Percentiles rank a stretch among this genome's conserved stretches.
phyloP scores from a whole-genome alignment of 2,888 invertebrate species.

The Calameuta filiformis region DNA sequence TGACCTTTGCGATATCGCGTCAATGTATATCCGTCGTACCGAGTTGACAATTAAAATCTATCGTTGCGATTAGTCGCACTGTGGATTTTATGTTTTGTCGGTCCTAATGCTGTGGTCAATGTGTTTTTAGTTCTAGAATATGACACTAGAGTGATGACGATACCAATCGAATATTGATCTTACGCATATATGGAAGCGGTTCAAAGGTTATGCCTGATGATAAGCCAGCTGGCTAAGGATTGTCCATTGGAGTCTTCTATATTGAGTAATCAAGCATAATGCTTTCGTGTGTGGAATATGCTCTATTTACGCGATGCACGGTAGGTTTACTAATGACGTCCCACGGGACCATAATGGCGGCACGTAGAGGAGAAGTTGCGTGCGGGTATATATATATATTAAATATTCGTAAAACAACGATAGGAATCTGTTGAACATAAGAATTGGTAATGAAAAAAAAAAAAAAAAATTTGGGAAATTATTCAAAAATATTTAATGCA shows the following conservation, averaged over 20 bases:
- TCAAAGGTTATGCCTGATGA: background rate
- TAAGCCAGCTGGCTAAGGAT: background rate
- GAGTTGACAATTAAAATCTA: background rate
- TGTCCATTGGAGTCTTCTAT: background rate
- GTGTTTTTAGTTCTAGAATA: background rate
- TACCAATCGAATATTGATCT: background rate
- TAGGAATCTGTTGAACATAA: background rate
- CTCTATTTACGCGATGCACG: slow-evolving; percentile 57
- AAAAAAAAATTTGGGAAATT: background rate
- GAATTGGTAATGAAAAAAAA: background rate
- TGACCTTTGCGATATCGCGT: background rate
- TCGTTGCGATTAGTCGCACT: background rate
- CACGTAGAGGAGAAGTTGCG: slow-evolving; percentile 23
- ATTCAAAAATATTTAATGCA: background rate
- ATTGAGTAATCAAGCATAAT: slow-evolving; percentile 54
- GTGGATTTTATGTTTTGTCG: background rate
- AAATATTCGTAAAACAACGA: background rate
- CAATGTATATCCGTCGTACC: background rate
- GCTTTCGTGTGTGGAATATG: slow-evolving; percentile 53
- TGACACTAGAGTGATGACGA: background rate
- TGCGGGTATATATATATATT: background rate
- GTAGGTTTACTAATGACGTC: slow-evolving; percentile 62
- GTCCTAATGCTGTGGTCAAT: background rate
- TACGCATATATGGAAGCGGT: background rate
- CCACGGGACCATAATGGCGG: slow-evolving; percentile 47